These are phyloP conservation scores for Hylaeus volcanicus DNA, from an alignment of 1,140 invertebrate genomes.

Conservation along the genomic window DNA sequence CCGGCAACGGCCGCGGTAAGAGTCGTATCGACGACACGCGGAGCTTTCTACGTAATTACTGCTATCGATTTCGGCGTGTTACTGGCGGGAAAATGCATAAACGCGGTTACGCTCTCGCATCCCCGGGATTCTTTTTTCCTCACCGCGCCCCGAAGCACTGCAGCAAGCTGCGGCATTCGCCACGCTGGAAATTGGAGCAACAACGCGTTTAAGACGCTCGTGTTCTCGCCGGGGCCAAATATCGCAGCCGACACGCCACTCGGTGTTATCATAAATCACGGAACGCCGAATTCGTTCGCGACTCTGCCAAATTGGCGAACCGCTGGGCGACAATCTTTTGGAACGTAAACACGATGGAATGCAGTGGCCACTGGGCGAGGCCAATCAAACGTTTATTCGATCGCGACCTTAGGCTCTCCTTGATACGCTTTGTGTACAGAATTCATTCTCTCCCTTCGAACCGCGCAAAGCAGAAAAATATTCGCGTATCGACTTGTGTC, in stretches of 20 bases:
- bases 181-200: slow-evolving; percentile 31
- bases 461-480: not conserved
- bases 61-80: slow-evolving; percentile 61
- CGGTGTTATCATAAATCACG: slow-evolving; percentile 28
- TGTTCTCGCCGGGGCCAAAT: slow-evolving; percentile 12
- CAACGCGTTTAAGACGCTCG: slow-evolving; percentile 12
- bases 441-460: too few relatives aligned
- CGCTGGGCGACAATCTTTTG: too few relatives aligned
- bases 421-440: too few relatives aligned
- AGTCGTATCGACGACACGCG: slow-evolving; percentile 56
- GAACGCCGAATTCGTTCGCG: not conserved
- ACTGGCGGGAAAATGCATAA: slow-evolving; percentile 45
- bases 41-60: slow-evolving; percentile 64
- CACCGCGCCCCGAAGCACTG: not conserved
- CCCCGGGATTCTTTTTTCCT: not conserved
- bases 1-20: slow-evolving; percentile 14
- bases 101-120: slow-evolving; percentile 27
- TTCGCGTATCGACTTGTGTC: not conserved
- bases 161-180: slow-evolving; percentile 37
- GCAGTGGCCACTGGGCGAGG: too few relatives aligned
- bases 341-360: too few relatives aligned
- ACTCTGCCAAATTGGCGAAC: slow-evolving; percentile 24
- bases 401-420: too few relatives aligned
- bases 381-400: too few relatives aligned
- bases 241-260: not conserved